These are phyloP conservation scores for Picathartes gymnocephalus DNA, from an alignment of 2,113 vertebrate species.

Conservation along the genomic window DNA sequence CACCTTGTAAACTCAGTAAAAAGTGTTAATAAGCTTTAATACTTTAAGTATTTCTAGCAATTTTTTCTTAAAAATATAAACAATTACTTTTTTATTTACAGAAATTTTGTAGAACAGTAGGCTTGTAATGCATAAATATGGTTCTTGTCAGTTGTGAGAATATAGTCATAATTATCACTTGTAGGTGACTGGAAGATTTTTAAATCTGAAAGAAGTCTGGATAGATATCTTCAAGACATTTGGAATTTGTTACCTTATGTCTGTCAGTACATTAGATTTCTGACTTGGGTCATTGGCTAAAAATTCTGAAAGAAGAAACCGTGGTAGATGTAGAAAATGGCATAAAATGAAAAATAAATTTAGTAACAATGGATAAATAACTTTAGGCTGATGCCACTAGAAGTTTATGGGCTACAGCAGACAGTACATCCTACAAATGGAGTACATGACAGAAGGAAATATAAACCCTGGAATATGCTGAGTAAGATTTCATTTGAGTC, in stretches of 20 bases:
- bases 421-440: neutral
- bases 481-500: neutral
- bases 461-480: neutral
- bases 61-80: neutral
- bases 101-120: neutral
- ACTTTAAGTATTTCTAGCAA: neutral
- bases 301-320: neutral
- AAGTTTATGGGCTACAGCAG: neutral
- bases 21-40: neutral
- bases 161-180: neutral
- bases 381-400: neutral
- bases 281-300: neutral
- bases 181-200: neutral
- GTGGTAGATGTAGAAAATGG: neutral
- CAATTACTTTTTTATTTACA: neutral
- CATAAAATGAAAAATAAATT: neutral
- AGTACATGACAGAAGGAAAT: neutral
- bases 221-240: neutral
- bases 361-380: neutral
- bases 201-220: neutral
- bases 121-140: neutral
- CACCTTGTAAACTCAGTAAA: neutral
- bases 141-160: neutral
- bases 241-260: neutral
- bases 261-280: neutral